Percentiles rank a stretch among this genome's conserved stretches.
phyloP scores from a whole-genome alignment of 2,797 vertebrate species.

The Fistularia tabacaria region DNA sequence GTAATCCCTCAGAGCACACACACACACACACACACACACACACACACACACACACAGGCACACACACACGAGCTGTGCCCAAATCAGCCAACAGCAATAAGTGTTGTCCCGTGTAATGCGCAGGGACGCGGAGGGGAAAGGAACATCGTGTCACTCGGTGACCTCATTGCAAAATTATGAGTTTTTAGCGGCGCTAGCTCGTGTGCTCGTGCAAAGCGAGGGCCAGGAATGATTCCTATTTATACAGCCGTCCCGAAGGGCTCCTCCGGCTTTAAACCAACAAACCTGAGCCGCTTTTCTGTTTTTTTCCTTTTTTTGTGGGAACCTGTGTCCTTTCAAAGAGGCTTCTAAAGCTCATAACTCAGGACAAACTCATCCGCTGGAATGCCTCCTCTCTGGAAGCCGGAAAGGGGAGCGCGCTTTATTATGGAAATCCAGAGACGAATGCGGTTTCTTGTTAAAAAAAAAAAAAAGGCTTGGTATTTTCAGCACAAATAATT shows the following conservation, averaged over 20 bases:
- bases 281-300: conserved; percentile 75
- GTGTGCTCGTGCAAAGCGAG: conserved; percentile 80
- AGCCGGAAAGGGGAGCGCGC: conserved; percentile 33
- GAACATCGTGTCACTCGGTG: conserved; percentile 89
- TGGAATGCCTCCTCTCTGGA: conserved; percentile 53
- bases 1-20: conserved; percentile 76
- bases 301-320: conserved; percentile 48
- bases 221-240: conserved; percentile 85
- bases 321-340: conserved; percentile 78
- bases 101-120: conserved; percentile 86
- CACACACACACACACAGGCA: conserved; percentile 78
- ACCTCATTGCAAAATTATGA: conserved; percentile 89
- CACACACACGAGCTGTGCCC: conserved; percentile 80
- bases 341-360: conserved; percentile 57
- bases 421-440: conserved; percentile 36
- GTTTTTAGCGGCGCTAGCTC: conserved; percentile 81
- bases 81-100: conserved; percentile 86
- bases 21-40: conserved; percentile 77
- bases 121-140: conserved; percentile 85
- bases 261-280: conserved; percentile 78
- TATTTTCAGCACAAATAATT: conserved; percentile 38
- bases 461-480: conserved; percentile 3
- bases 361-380: conserved; percentile 60
- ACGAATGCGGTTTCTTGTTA: conserved; percentile 36
- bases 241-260: conserved; percentile 85